Percentiles rank a stretch among this genome's conserved stretches.
phyloP scores from a whole-genome alignment of 2,797 vertebrate species.

The Mormyrus proboscirostris region DNA sequence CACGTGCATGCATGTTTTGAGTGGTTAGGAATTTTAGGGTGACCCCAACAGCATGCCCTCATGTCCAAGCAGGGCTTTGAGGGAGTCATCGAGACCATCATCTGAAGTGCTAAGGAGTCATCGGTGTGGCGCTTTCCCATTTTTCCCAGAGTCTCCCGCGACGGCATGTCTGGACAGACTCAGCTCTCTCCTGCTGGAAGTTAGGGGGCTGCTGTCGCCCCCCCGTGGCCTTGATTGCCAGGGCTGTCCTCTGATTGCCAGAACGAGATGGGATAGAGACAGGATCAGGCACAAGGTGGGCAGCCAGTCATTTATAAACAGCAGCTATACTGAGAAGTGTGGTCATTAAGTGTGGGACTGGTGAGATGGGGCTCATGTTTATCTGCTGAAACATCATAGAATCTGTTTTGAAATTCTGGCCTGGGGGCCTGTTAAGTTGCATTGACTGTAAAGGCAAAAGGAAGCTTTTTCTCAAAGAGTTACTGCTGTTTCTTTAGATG shows the following conservation, averaged over 20 bases:
- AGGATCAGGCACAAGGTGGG: constrained; percentile 19
- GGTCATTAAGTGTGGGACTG: not conserved
- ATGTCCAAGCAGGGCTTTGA: not conserved
- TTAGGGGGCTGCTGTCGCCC: not conserved
- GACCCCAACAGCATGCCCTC: not conserved
- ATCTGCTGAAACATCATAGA: not conserved
- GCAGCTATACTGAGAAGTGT: not conserved
- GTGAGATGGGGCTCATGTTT: not conserved
- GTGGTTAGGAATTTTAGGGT: not conserved
- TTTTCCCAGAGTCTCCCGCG: not conserved
- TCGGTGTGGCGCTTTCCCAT: not conserved
- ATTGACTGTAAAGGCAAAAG: not conserved
- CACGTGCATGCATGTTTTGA: not conserved
- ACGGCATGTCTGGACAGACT: not conserved
- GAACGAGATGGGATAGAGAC: not conserved
- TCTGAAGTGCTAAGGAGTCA: not conserved
- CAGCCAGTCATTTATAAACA: not conserved
- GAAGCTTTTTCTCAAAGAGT: not conserved
- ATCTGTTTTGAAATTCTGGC: not conserved
- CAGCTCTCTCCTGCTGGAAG: not conserved
- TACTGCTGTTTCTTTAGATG: not conserved
- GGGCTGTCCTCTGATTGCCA: not conserved
- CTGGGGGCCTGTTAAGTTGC: not conserved
- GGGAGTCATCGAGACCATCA: not conserved
- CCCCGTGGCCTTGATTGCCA: not conserved